phyloP scores from a whole-genome alignment of 2,888 invertebrate species.

The Scaptomyza reducta region DNA sequence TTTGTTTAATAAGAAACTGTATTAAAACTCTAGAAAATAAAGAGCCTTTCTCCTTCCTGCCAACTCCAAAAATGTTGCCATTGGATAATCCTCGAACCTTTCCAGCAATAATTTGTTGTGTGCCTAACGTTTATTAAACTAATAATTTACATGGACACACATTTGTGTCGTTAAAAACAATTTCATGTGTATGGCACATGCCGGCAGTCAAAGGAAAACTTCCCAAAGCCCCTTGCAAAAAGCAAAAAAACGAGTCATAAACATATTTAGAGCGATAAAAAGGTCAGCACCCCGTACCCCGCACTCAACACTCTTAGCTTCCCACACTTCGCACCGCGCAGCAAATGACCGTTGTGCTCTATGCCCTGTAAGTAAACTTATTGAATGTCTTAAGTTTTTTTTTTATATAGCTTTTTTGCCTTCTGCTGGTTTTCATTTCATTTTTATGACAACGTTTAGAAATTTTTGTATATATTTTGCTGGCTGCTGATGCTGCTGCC shows the following conservation, averaged over 20 bases:
- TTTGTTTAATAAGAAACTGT: no score
- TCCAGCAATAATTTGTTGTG: constrained; percentile 43
- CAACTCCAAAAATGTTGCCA: background rate
- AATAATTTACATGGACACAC: constrained; percentile 76
- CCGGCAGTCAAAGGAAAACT: constrained; percentile 25
- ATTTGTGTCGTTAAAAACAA: constrained; percentile 80
- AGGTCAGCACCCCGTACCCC: constrained; percentile 44
- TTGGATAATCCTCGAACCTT: constrained; percentile 19
- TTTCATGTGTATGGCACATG: constrained; percentile 57
- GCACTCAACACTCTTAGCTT: background rate
- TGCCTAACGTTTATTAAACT: constrained; percentile 74
- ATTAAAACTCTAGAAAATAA: no score
- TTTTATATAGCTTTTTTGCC: constrained; percentile 56
- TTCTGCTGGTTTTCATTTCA: constrained; percentile 77
- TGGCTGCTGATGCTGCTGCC: constrained; percentile 27
- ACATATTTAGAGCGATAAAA: constrained; percentile 82
- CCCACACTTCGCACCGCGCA: background rate
- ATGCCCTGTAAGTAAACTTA: constrained; percentile 70
- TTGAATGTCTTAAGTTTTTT: constrained; percentile 83
- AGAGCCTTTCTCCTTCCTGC: background rate
- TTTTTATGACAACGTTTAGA: constrained; percentile 83
- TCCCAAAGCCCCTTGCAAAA: background rate
- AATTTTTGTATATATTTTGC: constrained; percentile 68
- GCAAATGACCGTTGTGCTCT: constrained; percentile 15
- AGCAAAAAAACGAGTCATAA: constrained; percentile 56